Conservation (phyloP, 2,113 vertebrate genomes). For the Vireo altiloquus region DNA sequence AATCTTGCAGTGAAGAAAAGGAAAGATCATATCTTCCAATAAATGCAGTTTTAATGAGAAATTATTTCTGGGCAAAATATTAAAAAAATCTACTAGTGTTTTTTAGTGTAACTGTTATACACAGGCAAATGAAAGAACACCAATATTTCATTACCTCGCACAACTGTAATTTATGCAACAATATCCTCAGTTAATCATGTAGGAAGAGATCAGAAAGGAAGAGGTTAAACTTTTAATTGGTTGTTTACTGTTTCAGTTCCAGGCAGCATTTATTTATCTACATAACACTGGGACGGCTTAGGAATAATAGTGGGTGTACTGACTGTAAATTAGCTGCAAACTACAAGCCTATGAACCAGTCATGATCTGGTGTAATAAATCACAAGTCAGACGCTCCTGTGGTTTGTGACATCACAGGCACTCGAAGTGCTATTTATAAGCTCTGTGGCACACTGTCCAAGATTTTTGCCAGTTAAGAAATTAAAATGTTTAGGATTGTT, state of each 20-base stretch:
- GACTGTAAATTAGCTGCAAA: slow-evolving; percentile 22
- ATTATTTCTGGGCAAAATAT: background rate
- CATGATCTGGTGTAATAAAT: slow-evolving; percentile 27
- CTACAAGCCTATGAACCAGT: background rate
- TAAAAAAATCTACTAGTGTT: background rate
- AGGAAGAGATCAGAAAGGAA: background rate
- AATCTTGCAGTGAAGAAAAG: background rate
- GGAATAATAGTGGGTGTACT: slow-evolving; percentile 31
- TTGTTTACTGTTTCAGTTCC: slow-evolving; percentile 36
- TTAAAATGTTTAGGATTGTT: slow-evolving; percentile 12
- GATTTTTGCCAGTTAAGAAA: background rate
- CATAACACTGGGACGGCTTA: background rate
- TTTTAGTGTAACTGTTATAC: background rate
- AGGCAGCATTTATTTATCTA: background rate
- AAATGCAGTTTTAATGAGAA: background rate
- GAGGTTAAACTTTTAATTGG: slow-evolving; percentile 46
- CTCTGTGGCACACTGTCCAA: background rate
- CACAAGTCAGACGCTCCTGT: background rate
- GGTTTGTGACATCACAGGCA: background rate
- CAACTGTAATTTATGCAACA: background rate
- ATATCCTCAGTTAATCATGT: background rate
- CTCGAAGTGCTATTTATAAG: background rate
- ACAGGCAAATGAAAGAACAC: background rate
- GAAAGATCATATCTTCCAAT: background rate
- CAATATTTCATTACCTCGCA: background rate